Evolutionary conservation across 2,797 vertebrate genomes (phyloP), one percentile per base, ranked within the genome.

Genomic region (Liparis tanakae): DNA sequence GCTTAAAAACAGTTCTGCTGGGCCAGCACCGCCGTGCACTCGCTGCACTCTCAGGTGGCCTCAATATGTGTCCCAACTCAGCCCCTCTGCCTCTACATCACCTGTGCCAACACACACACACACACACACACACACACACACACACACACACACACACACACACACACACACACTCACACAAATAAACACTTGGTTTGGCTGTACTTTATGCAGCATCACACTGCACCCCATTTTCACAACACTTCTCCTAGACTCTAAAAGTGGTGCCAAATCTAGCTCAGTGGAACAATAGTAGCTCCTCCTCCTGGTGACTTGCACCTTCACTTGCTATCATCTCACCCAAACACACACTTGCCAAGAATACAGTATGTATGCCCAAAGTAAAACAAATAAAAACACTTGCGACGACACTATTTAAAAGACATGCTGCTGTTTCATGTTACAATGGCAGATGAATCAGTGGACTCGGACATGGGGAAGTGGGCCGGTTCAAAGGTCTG

Each of bases 221-320:
- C 53, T 67, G 46, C 25, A 5, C 59, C 72, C 72, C 69, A 76
- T 85, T 83, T 66, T 51, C 54, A 37, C 81, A 72, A 75, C 80
- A 84, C 79, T 71, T 74, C 43, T 66, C 60, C 54, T 37, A 50
- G 70, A 59, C 79, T 53, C 66, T 65, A 72, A 84, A 81, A 80
- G 67, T 63, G 61, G 74, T 89, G 85, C 86, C 88, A 88, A 83
- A 81, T 80, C 73, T 54, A 55, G 76, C 87, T 82, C 85, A 75
- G 84, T 69, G 69, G 76, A 77, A 86, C 75, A 77, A 86, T 73
- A 58, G 69, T 13, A 48, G 65, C 68, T n/a, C 70, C 67, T 71
- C 84, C 82, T 75, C 68, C 62, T 50, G 13, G 48, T 62, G 88
- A 91, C 92, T 88, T 91, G 91, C 89, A 90, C 83, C 84, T 79